Percentiles rank a stretch among this genome's conserved stretches.
Conservation (phyloP, 1,140 invertebrate genomes). For the Tetragnatha versicolor region DNA sequence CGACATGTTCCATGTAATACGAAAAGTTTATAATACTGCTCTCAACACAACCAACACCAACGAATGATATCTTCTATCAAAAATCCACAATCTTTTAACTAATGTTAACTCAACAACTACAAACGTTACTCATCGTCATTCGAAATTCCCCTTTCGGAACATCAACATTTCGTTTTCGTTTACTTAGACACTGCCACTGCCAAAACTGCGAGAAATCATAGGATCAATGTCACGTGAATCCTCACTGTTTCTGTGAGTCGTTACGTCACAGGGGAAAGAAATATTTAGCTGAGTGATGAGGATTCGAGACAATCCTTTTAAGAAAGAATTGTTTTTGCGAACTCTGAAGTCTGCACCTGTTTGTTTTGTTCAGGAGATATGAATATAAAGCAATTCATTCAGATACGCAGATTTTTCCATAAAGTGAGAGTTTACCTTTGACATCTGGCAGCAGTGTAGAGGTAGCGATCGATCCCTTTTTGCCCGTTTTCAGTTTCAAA, state of each 20-base stretch:
- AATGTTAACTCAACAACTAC: not conserved
- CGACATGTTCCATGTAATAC: constrained; percentile 30
- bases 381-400: too few relatives aligned
- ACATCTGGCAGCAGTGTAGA: too few relatives aligned
- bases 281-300: not conserved
- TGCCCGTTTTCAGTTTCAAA: too few relatives aligned
- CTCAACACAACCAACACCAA: not conserved
- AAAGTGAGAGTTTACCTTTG: too few relatives aligned
- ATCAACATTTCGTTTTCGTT: constrained; percentile 24
- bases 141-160: not conserved
- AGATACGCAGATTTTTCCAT: too few relatives aligned
- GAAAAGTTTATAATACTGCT: not conserved
- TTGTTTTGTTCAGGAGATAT: too few relatives aligned
- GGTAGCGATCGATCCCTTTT: too few relatives aligned
- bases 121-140: constrained; percentile 10
- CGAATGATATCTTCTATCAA: not conserved
- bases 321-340: too few relatives aligned
- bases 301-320: not conserved
- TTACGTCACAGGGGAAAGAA: constrained; percentile 13
- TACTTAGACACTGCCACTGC: too few relatives aligned
- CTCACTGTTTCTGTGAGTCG: not conserved
- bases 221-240: constrained; percentile 18
- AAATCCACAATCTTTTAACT: not conserved
- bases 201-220: constrained; percentile 29
- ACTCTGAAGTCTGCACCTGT: too few relatives aligned